These are phyloP conservation scores for Chymomyza procnemis DNA, from an alignment of 2,888 invertebrate species.

Conservation along the genomic window DNA sequence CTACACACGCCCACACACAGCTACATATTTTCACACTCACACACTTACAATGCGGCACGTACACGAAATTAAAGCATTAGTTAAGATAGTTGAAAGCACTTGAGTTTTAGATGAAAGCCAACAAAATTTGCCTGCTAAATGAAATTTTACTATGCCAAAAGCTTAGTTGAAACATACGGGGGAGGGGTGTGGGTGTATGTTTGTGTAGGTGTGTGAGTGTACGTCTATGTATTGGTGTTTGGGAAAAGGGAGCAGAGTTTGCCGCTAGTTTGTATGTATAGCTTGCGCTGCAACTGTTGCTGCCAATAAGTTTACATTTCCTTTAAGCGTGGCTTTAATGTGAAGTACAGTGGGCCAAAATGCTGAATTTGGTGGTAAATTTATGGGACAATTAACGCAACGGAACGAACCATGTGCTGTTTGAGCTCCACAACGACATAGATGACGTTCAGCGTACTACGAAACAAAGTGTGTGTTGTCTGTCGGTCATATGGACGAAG, in stretches of 20 bases:
- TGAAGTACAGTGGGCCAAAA: too few species aligned
- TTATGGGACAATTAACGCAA: too few species aligned
- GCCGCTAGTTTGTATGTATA: too few species aligned
- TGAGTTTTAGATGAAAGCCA: neutral
- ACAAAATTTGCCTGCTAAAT: constrained; percentile 1
- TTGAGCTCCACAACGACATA: too few species aligned
- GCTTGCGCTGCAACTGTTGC: too few species aligned
- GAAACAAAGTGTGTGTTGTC: too few species aligned
- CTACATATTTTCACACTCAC: neutral
- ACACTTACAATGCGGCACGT: neutral
- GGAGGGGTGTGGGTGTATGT: neutral
- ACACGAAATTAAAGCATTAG: neutral
- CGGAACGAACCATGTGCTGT: too few species aligned
- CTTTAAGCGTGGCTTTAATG: too few species aligned
- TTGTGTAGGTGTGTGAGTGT: neutral
- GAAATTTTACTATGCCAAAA: neutral
- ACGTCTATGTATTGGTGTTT: neutral
- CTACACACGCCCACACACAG: neutral
- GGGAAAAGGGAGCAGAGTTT: neutral
- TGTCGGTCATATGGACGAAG: too few species aligned
- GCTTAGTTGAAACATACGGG: neutral
- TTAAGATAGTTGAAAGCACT: neutral
- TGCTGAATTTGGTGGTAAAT: too few species aligned
- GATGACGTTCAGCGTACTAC: too few species aligned
- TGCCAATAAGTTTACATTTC: too few species aligned